Evolutionary conservation across 2,113 vertebrate genomes (phyloP).

Genomic region (Noctilio leporinus): DNA sequence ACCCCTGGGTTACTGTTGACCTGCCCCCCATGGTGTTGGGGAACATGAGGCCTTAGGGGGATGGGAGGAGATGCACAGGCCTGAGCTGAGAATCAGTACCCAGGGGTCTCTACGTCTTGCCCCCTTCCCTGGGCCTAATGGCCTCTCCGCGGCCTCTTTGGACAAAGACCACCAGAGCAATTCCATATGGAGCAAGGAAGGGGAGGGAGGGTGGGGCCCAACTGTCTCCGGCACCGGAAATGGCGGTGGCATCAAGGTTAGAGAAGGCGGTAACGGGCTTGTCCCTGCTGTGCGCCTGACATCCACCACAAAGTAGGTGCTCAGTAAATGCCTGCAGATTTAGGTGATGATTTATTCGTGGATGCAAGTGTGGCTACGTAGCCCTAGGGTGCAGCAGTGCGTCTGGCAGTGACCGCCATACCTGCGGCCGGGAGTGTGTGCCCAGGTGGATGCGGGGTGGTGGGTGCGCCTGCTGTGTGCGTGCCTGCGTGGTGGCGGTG

Average conservation of each 20-base stretch:
- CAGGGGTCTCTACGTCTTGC: not conserved
- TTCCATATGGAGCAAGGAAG: rapidly evolving
- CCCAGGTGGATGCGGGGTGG: not conserved
- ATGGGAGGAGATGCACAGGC: too few relatives aligned
- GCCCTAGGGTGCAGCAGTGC: rapidly evolving
- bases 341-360: rapidly evolving
- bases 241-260: rapidly evolving
- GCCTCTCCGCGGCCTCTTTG: not conserved
- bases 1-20: too few relatives aligned
- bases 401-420: rapidly evolving
- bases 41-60: rapidly evolving
- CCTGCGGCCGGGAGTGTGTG: not conserved
- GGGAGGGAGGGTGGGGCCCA: not conserved
- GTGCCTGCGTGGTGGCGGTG: too few relatives aligned
- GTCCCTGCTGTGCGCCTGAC: rapidly evolving
- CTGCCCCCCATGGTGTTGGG: rapidly evolving
- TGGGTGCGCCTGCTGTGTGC: not conserved
- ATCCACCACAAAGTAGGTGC: not conserved
- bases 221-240: too few relatives aligned
- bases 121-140: not conserved
- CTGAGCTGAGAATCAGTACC: not conserved
- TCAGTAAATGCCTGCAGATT: not conserved
- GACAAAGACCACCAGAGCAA: not conserved
- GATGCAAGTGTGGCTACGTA: rapidly evolving
- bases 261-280: not conserved